Base-by-base conservation (phyloP, 2,888 invertebrate genomes). In the Chrysina gloriosa region DNA sequence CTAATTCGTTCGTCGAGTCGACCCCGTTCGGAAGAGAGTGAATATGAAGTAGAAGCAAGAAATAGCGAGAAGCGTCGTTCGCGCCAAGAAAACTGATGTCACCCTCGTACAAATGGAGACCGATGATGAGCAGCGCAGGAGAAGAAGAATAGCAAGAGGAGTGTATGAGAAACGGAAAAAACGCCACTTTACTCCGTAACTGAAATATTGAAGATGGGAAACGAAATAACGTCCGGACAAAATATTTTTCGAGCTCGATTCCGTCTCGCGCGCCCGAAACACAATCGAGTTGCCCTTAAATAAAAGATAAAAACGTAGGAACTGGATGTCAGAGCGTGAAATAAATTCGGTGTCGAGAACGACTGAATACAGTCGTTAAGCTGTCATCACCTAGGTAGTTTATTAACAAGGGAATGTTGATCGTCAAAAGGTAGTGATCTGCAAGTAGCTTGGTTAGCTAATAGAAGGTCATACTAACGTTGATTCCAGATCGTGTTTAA, bases 261-360 rank as follows among this genome's bases (percentile, higher is more conserved):
- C 56, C 36, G 11, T 50, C 7, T 14, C 3, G 14, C 27, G 39
- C 21, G 39, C 39, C 9, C 58, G 42, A 19, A 39, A 39, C 39
- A 39, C 58, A 58, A 58, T 58, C 25, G 58, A 58, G 25, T 39
- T 39, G 36, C 23, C 39, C 39, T 25, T 58, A 58, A 58, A 58
- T 58, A 42, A 39, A 2, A 58, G 58, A 58, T 58, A 39, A 58
- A 39, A 39, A n/a, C 39, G 34, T 23, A 39, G 16, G 58, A 21
- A 25, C 23, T 14, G 14, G 39, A 23, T 25, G 54, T 36, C 34
- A 34, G 21, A 34, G 11, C 50, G 34, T 34, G 34, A 54, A 34
- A 54, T 54, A 54, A 54, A 54, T 54, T 54, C 34, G 54, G 16
- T 50, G n/a, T n/a, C n/a, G n/a, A n/a, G n/a, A n/a, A n/a, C n/a